Base-by-base conservation (phyloP, 2,113 vertebrate genomes). In the Taxidea taxus region DNA sequence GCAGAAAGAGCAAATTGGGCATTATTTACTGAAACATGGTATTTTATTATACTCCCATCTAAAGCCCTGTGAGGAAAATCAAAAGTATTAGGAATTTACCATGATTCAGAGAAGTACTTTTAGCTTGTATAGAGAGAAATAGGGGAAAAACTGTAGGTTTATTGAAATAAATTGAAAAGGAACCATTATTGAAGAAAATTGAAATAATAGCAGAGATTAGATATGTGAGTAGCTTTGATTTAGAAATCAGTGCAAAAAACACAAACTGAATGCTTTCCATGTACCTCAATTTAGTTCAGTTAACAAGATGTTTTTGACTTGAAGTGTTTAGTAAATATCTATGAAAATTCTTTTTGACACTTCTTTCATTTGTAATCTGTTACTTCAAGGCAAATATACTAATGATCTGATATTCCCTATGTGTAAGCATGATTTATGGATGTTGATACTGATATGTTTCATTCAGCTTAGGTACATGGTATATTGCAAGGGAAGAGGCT, bases 381-480 rank as follows among this genome's bases (percentile, higher is more conserved):
- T 91, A 83, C 68, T 95, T 97, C 68, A 95, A 83, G 85, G 37
- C 87, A 91, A 34, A 95, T 68, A 54, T 86, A 51, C 34, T 92
- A 87, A 44, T 70, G 7, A 91, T 86, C 66, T 7, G 34, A 31
- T 94, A 91, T 87, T 85, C 27, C 58, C 44, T 94, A 7, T 97
- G 47, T 97, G 77, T 87, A 82, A 94, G 89, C 47, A 56, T 97
- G 96, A 51, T 78, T 96, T 97, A 75, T 96, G 85, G 47, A 77
- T 91, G 23, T 95, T 95, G 87, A 75, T 78, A n/a, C 82, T 94
- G 42, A 91, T 85, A 31, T 90, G 49, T 66, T 93, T 86, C 25
- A 13, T 95, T 90, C 39, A 80, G 75, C 87, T 87, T 78, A 95
- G 91, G 58, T 78, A 90, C 37, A 47, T 82, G 91, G 44, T 97